Conservation (phyloP, 2,888 invertebrate genomes). For the Ophion ventricosus region DNA sequence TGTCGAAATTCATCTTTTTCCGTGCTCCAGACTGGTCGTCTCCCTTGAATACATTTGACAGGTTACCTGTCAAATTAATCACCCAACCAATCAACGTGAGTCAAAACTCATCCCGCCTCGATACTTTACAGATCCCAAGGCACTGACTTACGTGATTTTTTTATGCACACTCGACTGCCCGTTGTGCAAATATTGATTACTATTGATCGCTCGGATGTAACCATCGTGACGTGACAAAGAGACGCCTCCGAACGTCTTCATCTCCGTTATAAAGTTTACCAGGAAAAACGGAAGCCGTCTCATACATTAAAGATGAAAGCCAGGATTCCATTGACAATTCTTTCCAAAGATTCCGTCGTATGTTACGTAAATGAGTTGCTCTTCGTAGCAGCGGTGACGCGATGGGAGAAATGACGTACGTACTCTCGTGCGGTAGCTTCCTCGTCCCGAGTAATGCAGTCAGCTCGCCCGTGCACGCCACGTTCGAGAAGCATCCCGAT, state of each 20-base stretch:
- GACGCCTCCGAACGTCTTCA: background rate
- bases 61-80: too few relatives aligned
- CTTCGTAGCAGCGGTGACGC: background rate
- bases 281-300: constrained; percentile 62
- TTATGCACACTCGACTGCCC: too few relatives aligned
- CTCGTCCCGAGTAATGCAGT: background rate
- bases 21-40: too few relatives aligned
- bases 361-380: constrained; percentile 70
- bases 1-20: too few relatives aligned
- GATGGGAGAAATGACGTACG: constrained; percentile 14
- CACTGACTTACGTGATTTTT: too few relatives aligned
- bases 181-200: too few relatives aligned
- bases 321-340: constrained; percentile 74
- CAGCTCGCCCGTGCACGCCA: constrained; percentile 11
- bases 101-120: too few relatives aligned
- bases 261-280: background rate
- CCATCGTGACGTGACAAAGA: background rate
- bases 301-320: background rate
- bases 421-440: background rate
- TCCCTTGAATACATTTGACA: too few relatives aligned
- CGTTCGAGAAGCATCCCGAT: constrained; percentile 19
- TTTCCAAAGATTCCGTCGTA: constrained; percentile 79
- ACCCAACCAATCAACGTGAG: too few relatives aligned
- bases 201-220: too few relatives aligned
- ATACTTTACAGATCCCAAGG: too few relatives aligned